Conservation (phyloP, 2,113 vertebrate genomes). For the Heptranchias perlo region DNA sequence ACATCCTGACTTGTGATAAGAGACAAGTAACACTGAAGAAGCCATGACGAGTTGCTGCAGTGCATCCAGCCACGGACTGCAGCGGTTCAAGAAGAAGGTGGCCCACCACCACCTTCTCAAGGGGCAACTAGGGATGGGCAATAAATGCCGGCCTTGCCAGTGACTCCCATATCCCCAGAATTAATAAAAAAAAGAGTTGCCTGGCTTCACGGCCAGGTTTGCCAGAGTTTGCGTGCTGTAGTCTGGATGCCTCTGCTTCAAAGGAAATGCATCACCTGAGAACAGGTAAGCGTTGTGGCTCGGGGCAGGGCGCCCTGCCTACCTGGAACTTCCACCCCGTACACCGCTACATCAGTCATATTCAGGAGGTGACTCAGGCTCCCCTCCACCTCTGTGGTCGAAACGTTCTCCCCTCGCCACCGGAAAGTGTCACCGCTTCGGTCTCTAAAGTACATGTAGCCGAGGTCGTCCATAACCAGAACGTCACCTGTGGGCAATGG, state of each 20-base stretch:
- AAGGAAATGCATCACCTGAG: not conserved
- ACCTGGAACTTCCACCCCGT: constrained; percentile 74
- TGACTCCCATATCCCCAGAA: too few relatives aligned
- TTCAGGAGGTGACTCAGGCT: constrained; percentile 69
- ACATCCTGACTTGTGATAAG: too few relatives aligned
- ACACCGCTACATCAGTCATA: constrained; percentile 75
- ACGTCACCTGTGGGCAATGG: constrained; percentile 61
- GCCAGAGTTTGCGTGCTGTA: not conserved
- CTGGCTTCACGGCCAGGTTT: not conserved
- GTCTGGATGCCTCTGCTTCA: not conserved
- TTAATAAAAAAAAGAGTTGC: too few relatives aligned
- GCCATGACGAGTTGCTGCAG: too few relatives aligned
- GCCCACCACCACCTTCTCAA: too few relatives aligned
- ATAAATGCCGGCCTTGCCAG: too few relatives aligned
- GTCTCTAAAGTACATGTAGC: constrained; percentile 83
- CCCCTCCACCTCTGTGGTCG: constrained; percentile 80
- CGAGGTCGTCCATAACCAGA: constrained; percentile 82
- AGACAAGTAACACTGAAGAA: too few relatives aligned
- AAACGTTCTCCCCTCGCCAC: constrained; percentile 84
- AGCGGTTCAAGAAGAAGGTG: too few relatives aligned
- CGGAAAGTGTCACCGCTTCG: constrained; percentile 82
- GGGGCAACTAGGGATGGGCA: too few relatives aligned
- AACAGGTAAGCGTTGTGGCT: not conserved
- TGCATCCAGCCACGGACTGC: too few relatives aligned
- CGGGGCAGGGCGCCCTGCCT: not conserved